phyloP scores from a whole-genome alignment of 1,140 invertebrate species.

The Antheraea mylitta region DNA sequence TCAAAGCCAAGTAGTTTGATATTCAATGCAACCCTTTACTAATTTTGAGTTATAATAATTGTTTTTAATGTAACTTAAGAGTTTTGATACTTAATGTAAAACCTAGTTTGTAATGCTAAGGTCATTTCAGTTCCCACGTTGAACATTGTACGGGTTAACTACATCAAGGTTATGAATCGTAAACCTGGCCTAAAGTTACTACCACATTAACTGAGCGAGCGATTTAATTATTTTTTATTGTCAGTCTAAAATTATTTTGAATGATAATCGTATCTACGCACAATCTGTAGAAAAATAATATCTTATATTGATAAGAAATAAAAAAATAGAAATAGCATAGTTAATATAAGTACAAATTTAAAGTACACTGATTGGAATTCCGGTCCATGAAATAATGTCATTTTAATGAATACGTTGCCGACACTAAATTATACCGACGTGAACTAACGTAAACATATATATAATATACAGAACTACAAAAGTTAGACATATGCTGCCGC shows the following conservation, averaged over 20 bases:
- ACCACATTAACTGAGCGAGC: background rate
- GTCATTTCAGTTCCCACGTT: background rate
- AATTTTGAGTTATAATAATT: background rate
- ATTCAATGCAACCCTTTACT: background rate
- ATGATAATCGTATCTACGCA: too few relatives aligned
- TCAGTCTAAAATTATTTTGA: background rate
- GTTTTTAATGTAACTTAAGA: background rate
- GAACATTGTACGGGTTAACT: constrained; percentile 8
- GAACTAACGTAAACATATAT: too few relatives aligned
- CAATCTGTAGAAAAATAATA: too few relatives aligned
- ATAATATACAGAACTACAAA: too few relatives aligned
- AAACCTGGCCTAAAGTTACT: constrained; percentile 8
- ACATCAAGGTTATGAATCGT: constrained; percentile 13
- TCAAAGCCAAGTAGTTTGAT: background rate
- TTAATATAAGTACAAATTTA: too few relatives aligned
- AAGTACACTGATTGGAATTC: too few relatives aligned
- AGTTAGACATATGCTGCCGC: too few relatives aligned
- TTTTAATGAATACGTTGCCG: too few relatives aligned
- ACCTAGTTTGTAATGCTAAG: background rate
- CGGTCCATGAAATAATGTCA: too few relatives aligned
- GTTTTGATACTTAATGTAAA: background rate
- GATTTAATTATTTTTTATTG: background rate
- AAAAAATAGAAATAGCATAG: too few relatives aligned
- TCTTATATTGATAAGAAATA: too few relatives aligned
- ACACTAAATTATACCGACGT: too few relatives aligned